Base-by-base conservation (phyloP, 2,797 vertebrate species). In the Sebastes hopkinsi region DNA sequence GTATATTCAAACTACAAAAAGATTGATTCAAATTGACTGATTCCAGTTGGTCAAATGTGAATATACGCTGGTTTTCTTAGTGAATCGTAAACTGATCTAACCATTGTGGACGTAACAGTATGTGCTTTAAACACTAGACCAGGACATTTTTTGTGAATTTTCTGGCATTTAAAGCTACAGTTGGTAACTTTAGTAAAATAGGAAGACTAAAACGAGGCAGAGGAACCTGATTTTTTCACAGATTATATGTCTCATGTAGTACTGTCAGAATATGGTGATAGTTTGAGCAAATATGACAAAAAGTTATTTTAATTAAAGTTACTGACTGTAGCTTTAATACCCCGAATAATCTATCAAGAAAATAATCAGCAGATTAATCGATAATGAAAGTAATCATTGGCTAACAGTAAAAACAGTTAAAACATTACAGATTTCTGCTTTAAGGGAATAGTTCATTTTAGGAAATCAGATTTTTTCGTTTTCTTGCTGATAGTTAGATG, bases 301-400 rank as follows among this genome's bases (percentile, higher is more conserved):
- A 20, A 20, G 18, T 50, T 20, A 50, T 50, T 50, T 50, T 1
- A 50, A 50, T 50, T 50, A 50, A 50, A 50, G 16, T 50, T 8
- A 50, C 42, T 0, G 18, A 50, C 42, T 50, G 16, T 20, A 50
- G 16, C 42, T 46, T 18, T 46, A 4, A 56, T 36, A 38, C 7
- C n/a, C 6, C 6, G 1, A 64, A 23, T 69, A 55, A 20, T 38
- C 62, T 6, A 64, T 64, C 2, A 20, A 27, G 10, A 29, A 50
- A 25, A 42, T 29, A 20, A 55, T 69, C 0, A 36, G 42, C 16
- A 36, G 32, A 0, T 64, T 14, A 36, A 36, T 20, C 27, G 0
- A 30, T 30, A 30, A 13, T 25, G 12, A 56, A 56, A 56, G 2
- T 25, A 23, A 25, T 25, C 1, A 6, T 56, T 56, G 22, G 22